Percentiles rank a stretch among this genome's conserved stretches.
phyloP scores from a whole-genome alignment of 2,113 vertebrate genomes.

The Thunnus maccoyii region DNA sequence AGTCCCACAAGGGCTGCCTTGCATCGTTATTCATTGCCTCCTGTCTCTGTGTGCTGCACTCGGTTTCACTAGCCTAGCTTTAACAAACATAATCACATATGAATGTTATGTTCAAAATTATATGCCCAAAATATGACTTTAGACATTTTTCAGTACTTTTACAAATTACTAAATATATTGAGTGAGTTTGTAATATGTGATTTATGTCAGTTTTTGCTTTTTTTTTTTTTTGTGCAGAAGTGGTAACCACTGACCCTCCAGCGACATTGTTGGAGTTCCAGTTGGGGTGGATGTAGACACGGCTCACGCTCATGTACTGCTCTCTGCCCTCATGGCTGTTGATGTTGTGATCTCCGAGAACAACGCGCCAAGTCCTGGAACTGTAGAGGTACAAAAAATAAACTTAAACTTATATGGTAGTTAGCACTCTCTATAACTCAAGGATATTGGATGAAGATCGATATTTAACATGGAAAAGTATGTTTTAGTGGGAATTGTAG shows the following conservation, averaged over 20 bases:
- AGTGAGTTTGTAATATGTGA: background rate
- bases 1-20: no score
- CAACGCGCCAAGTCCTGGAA: slow-evolving; percentile 85
- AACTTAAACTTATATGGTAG: background rate
- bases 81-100: no score
- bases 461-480: background rate
- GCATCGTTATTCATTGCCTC: no score
- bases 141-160: no score
- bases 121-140: no score
- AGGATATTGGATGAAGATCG: background rate
- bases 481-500: background rate
- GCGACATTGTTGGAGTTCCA: slow-evolving; percentile 87
- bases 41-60: no score
- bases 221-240: background rate
- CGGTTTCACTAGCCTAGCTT: no score
- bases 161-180: background rate
- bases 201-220: background rate
- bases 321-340: slow-evolving; percentile 82
- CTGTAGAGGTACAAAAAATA: slow-evolving; percentile 12
- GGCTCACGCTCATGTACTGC: slow-evolving; percentile 86
- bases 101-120: background rate
- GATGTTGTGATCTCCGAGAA: slow-evolving; percentile 91
- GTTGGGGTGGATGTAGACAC: slow-evolving; percentile 81
- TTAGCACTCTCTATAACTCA: background rate
- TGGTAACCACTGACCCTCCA: slow-evolving; percentile 81